A percentile compares a stretch with the other conserved stretches of the same genome.
These are phyloP conservation scores for Acromyrmex echinatior DNA, from an alignment of 1,140 invertebrate genomes.

Conservation along the genomic window DNA sequence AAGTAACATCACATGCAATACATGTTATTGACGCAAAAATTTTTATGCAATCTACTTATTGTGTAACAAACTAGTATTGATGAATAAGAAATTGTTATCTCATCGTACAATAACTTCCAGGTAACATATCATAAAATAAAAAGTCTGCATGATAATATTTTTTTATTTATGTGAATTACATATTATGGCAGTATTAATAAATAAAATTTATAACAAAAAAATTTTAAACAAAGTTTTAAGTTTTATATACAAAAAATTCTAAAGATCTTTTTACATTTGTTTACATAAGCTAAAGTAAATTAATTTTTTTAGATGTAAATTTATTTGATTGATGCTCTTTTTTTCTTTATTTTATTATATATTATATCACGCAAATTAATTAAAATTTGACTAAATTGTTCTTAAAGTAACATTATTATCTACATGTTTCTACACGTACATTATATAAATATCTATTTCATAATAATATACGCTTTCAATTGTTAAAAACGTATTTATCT, in stretches of 20 bases:
- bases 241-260: neutral
- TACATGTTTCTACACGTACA: neutral
- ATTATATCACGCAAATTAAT: neutral
- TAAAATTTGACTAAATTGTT: conserved; percentile 30
- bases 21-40: neutral
- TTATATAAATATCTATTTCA: conserved; percentile 17
- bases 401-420: neutral
- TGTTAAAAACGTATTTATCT: neutral
- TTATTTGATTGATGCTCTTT: conserved; percentile 40
- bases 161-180: neutral
- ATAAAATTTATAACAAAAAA: too few relatives aligned
- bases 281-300: neutral
- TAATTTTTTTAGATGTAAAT: conserved; percentile 2
- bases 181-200: conserved; percentile 15
- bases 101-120: neutral
- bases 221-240: too few relatives aligned
- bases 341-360: conserved; percentile 20
- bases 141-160: neutral
- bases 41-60: neutral
- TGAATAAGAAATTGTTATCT: conserved; percentile 2
- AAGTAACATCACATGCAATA: neutral
- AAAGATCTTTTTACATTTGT: neutral
- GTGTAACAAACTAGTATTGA: conserved; percentile 5
- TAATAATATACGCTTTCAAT: neutral
- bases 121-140: neutral